Percentiles rank a stretch among this genome's conserved stretches.
These are phyloP conservation scores for Brachionus manjavacas DNA, from an alignment of 1,140 invertebrate genomes.

Conservation along the genomic window DNA sequence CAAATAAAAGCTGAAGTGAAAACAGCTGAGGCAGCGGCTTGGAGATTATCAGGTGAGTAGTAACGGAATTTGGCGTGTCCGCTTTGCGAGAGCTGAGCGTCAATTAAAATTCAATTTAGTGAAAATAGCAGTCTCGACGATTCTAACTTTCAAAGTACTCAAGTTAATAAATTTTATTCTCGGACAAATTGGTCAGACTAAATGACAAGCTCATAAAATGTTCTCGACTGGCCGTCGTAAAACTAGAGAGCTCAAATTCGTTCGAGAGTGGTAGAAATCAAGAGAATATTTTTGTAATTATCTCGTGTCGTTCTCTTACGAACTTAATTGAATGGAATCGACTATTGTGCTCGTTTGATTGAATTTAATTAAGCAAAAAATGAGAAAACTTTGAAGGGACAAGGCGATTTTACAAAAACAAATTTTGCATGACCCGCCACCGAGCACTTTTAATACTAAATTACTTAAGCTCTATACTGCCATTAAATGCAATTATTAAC, in stretches of 20 bases:
- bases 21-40: not conserved
- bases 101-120: not conserved
- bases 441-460: not conserved
- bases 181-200: not conserved
- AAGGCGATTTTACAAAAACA: not conserved
- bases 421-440: not conserved
- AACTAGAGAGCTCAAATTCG: not conserved
- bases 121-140: not conserved
- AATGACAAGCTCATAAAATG: constrained; percentile 17
- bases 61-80: not conserved
- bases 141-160: not conserved
- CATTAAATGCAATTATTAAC: not conserved
- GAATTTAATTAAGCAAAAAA: constrained; percentile 17
- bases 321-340: constrained; percentile 9
- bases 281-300: constrained; percentile 3
- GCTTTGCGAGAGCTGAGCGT: not conserved
- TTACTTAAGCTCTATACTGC: not conserved
- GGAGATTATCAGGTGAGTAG: not conserved
- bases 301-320: not conserved
- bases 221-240: not conserved
- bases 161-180: not conserved
- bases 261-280: not conserved
- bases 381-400: not conserved
- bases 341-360: not conserved
- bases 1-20: no score